Evolutionary conservation across 2,888 invertebrate species (phyloP).

Genomic region (Plagodis pulveraria): DNA sequence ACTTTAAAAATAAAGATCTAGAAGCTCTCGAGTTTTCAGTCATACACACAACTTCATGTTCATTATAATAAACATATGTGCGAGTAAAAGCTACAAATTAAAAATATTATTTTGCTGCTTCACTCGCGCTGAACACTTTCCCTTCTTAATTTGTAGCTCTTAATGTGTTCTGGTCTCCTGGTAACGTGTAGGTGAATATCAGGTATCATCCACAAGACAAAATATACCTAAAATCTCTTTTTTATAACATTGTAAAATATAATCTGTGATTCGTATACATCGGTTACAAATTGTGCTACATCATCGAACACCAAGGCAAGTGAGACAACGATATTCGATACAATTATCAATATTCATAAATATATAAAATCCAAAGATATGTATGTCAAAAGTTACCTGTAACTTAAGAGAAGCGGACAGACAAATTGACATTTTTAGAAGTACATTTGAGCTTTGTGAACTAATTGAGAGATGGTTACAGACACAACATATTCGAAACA

Average conservation of each 20-base stretch:
- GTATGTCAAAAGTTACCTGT: constrained; percentile 73
- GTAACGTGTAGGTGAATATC: constrained; percentile 75
- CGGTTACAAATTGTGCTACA: constrained; percentile 83
- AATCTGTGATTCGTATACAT: constrained; percentile 81
- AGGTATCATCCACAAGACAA: constrained; percentile 71
- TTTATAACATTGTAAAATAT: constrained; percentile 82
- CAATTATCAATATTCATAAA: constrained; percentile 68
- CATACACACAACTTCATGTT: constrained; percentile 61
- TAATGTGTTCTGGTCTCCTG: constrained; percentile 67
- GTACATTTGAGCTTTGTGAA: constrained; percentile 75
- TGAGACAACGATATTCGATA: constrained; percentile 68
- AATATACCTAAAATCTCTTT: constrained; percentile 82
- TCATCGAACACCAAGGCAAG: constrained; percentile 83
- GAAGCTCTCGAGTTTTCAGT: constrained; percentile 71
- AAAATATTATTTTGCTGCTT: constrained; percentile 36
- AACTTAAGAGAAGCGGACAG: constrained; percentile 68
- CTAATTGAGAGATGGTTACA: constrained; percentile 55
- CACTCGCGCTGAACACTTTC: constrained; percentile 31
- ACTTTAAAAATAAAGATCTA: constrained; percentile 44
- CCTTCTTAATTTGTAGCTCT: constrained; percentile 35
- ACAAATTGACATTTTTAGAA: constrained; percentile 78
- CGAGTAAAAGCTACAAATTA: constrained; percentile 54
- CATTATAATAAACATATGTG: constrained; percentile 51
- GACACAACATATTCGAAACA: constrained; percentile 59
- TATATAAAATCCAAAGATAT: constrained; percentile 79